Evolutionary conservation across 2,113 vertebrate genomes (phyloP).

Genomic region (Chlorocebus sabaeus): DNA sequence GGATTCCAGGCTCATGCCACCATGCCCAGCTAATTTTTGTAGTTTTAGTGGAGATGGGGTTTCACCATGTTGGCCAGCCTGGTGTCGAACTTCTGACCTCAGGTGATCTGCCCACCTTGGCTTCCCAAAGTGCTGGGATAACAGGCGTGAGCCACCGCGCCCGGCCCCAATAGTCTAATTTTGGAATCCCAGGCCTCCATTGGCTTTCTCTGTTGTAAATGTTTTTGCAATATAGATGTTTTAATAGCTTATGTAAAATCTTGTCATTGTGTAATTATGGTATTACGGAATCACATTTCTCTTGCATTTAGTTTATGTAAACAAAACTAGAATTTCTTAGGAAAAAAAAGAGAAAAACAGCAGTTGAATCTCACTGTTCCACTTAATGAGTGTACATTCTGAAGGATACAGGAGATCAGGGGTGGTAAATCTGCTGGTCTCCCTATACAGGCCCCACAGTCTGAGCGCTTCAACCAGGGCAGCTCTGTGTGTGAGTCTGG

Average conservation of each 20-base stretch:
- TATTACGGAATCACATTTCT: not conserved
- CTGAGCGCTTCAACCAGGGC: not conserved
- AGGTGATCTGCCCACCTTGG: no score
- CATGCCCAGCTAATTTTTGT: no score
- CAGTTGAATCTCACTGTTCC: not conserved
- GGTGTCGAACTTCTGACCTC: no score
- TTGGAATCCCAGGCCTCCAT: not conserved
- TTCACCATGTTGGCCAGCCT: no score
- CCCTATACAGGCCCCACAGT: no score
- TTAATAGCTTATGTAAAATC: not conserved
- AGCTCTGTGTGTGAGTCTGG: not conserved
- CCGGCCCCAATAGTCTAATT: not conserved
- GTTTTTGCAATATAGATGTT: not conserved
- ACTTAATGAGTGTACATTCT: not conserved
- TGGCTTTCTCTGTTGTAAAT: not conserved
- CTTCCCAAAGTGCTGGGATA: no score
- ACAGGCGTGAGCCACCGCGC: no score
- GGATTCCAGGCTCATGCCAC: no score
- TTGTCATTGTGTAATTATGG: not conserved
- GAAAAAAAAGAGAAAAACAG: not conserved
- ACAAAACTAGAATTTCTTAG: slow-evolving; percentile 6
- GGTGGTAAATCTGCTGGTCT: not conserved
- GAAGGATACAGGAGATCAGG: not conserved
- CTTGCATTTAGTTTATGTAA: not conserved
- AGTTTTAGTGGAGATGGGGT: no score